These are phyloP conservation scores for Ganaspis sp. DNA, from an alignment of 1,140 invertebrate genomes.

Conservation along the genomic window DNA sequence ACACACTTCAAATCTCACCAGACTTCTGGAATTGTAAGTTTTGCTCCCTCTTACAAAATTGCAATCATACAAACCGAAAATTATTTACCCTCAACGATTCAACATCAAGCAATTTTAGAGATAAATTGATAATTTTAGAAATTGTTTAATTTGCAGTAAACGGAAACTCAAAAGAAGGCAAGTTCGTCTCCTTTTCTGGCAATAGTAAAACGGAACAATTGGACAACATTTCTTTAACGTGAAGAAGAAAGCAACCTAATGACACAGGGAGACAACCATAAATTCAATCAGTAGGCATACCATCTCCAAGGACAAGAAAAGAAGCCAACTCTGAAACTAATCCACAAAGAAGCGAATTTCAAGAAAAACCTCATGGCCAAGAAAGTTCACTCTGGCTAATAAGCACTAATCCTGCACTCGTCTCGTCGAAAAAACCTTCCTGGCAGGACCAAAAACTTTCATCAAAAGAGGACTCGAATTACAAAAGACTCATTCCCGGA, in stretches of 20 bases:
- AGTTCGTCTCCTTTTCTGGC: not conserved
- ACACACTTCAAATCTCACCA: not conserved
- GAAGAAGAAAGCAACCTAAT: not conserved
- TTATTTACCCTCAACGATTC: too few relatives aligned
- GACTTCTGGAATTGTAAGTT: constrained; percentile 15
- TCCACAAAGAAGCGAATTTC: not conserved
- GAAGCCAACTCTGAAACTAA: not conserved
- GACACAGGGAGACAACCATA: not conserved
- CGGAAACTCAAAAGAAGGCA: not conserved
- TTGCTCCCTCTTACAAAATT: too few relatives aligned
- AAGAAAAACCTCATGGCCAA: not conserved
- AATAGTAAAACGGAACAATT: not conserved
- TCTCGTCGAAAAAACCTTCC: not conserved
- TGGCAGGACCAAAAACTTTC: not conserved
- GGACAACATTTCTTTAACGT: not conserved
- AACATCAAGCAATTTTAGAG: not conserved
- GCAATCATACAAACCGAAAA: too few relatives aligned
- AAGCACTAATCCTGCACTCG: constrained; percentile 15
- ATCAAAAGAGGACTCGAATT: not conserved
- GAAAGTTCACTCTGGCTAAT: constrained; percentile 6
- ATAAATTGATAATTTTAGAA: not conserved
- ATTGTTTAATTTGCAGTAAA: not conserved
- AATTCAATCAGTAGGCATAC: not conserved
- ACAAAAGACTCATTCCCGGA: not conserved
- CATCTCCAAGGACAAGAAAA: constrained; percentile 12